Evolutionary conservation across 1,140 invertebrate genomes (phyloP).

Genomic region (Lutraria rhynchaena): DNA sequence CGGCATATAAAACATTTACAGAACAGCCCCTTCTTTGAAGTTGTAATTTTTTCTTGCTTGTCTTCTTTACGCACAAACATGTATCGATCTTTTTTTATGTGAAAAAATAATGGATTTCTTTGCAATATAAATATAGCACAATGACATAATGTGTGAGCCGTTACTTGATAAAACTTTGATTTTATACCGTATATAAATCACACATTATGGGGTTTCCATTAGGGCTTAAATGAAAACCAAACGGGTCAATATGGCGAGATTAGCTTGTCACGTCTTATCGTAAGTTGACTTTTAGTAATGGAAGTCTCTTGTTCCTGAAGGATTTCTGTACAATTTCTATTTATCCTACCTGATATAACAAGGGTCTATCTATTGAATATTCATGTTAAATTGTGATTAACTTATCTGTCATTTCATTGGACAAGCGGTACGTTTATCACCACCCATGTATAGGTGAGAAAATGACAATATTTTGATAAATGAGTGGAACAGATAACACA

Average conservation of each 20-base stretch:
- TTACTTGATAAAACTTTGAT: neutral
- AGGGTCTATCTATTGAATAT: constrained; percentile 48
- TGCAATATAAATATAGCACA: neutral
- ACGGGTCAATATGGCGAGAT: constrained; percentile 55
- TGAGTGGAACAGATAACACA: constrained; percentile 37
- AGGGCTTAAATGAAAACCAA: constrained; percentile 17
- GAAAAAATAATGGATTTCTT: neutral
- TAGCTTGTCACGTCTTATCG: constrained; percentile 51
- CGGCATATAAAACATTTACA: no score
- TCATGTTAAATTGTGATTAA: constrained; percentile 51
- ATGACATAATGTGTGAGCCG: neutral
- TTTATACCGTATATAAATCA: neutral
- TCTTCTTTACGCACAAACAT: no score
- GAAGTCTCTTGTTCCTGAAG: constrained; percentile 32
- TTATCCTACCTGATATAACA: constrained; percentile 24
- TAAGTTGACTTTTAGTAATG: constrained; percentile 54
- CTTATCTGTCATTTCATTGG: constrained; percentile 48
- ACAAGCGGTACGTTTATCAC: constrained; percentile 28
- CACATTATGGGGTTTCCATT: constrained; percentile 40
- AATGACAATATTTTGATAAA: constrained; percentile 60
- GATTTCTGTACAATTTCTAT: constrained; percentile 32
- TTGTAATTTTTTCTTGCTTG: no score
- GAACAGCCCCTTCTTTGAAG: no score
- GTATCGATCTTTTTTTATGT: neutral
- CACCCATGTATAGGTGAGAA: constrained; percentile 53